Evolutionary conservation across 2,797 vertebrate genomes (phyloP), one percentile per base, ranked within the genome.

Genomic region (Etheostoma nigrum): DNA sequence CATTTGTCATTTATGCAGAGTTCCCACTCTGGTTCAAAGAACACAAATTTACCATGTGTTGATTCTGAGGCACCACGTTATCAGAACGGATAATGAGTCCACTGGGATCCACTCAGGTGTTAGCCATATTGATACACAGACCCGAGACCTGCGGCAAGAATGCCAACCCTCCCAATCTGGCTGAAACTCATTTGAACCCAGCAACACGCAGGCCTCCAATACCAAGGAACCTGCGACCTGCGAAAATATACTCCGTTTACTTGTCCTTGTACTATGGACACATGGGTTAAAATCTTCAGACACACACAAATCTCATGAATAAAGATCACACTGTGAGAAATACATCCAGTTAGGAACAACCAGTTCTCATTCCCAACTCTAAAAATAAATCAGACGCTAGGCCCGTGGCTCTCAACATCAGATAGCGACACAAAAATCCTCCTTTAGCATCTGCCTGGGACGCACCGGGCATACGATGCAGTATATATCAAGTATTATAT

Each of bases 51-150:
- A 72, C n/a, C 49, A 12, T 52, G 59, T 30, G 36, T 16, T 54
- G 8, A 72, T 44, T 60, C 10, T 18, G 4, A 42, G 0, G 9
- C 58, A 21, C 18, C 52, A 36, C 15, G 21, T 42, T n/a, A 58
- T 40, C 30, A 27, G 21, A 65, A 45, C 44, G 16, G 66, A 57
- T 52, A 62, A 61, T 52, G 36, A 61, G 64, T 62, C 30, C 66
- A 18, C 52, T 14, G 58, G 44, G 42, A 54, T 36, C 49, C 27
- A 12, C 42, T 19, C 6, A 1, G n/a, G 30, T 18, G 25, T 60
- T 45, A 19, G 15, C 52, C 14, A 51, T 1, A 11, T 23, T 23
- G 51, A 42, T 23, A 25, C 57, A 48, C 4, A 40, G 51, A 57
- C n/a, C 58, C 3, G 2, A 68, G 49, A 48, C 25, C 42, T 45